Conservation (phyloP, 2,113 vertebrate species). For the Aix galericulata region DNA sequence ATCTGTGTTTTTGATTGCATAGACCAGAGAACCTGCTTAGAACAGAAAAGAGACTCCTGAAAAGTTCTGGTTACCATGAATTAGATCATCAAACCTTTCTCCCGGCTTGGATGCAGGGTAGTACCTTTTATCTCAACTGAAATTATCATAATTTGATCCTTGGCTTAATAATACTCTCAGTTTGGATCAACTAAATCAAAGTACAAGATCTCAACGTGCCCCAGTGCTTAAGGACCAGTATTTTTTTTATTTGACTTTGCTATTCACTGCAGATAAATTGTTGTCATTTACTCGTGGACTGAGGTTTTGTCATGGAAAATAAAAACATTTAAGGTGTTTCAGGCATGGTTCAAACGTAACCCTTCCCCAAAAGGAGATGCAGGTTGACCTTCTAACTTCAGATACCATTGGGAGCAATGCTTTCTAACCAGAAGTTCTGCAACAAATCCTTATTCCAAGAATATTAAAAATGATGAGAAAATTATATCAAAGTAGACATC, state of each 20-base stretch:
- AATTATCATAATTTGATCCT: neutral
- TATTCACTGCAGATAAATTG: neutral
- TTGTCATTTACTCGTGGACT: neutral
- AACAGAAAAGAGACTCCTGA: neutral
- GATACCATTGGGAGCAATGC: neutral
- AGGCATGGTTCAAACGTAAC: neutral
- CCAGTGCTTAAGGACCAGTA: neutral
- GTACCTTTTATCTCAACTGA: neutral
- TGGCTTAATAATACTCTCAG: neutral
- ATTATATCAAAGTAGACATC: neutral
- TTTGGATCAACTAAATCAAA: neutral
- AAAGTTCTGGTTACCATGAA: neutral
- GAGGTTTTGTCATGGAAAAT: neutral
- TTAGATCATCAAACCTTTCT: neutral
- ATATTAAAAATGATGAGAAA: neutral
- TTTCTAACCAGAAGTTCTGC: neutral
- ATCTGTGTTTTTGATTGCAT: neutral
- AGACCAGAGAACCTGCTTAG: neutral
- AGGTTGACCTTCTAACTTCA: neutral
- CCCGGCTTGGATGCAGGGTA: neutral
- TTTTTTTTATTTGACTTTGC: neutral
- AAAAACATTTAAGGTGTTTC: neutral
- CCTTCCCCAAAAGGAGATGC: neutral
- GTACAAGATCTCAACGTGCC: neutral
- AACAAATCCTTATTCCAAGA: neutral